phyloP scores from a whole-genome alignment of 2,888 invertebrate genomes.

The Orchesella flavescens region DNA sequence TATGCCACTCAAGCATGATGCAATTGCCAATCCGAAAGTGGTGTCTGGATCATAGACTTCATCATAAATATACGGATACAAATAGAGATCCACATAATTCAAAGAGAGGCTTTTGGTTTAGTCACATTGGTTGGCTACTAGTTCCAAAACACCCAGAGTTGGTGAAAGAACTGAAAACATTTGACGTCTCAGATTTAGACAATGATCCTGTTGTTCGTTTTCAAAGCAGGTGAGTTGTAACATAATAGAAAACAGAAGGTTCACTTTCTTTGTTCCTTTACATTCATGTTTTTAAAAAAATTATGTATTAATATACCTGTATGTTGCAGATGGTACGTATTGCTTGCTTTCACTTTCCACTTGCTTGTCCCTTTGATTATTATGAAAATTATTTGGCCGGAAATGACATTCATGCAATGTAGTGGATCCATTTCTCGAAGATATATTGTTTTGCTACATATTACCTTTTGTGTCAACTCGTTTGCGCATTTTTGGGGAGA shows the following conservation, averaged over 20 bases:
- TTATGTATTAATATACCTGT: too few relatives aligned
- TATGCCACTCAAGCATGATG: background rate
- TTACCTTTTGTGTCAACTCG: conserved; percentile 94
- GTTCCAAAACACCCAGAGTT: conserved; percentile 93
- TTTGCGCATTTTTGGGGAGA: conserved; percentile 91
- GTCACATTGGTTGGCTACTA: conserved; percentile 95
- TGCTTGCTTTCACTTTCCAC: background rate
- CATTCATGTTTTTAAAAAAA: too few relatives aligned
- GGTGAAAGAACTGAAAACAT: conserved; percentile 85
- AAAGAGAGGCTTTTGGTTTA: conserved; percentile 93
- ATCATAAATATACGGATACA: conserved; percentile 94
- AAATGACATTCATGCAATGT: background rate
- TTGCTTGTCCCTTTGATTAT: conserved; percentile 76
- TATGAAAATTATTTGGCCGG: too few relatives aligned
- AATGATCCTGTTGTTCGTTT: conserved; percentile 85
- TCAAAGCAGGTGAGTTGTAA: conserved; percentile 87
- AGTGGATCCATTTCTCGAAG: conserved; percentile 73
- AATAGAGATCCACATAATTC: conserved; percentile 95
- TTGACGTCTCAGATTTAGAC: conserved; percentile 78
- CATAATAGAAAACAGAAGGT: background rate
- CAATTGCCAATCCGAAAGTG: background rate
- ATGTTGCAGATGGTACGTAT: conserved; percentile 63
- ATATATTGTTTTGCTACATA: conserved; percentile 88
- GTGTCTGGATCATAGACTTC: conserved; percentile 82
- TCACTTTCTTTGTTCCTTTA: too few relatives aligned